phyloP scores from a whole-genome alignment of 2,888 invertebrate species.

The Athalia rosae region DNA sequence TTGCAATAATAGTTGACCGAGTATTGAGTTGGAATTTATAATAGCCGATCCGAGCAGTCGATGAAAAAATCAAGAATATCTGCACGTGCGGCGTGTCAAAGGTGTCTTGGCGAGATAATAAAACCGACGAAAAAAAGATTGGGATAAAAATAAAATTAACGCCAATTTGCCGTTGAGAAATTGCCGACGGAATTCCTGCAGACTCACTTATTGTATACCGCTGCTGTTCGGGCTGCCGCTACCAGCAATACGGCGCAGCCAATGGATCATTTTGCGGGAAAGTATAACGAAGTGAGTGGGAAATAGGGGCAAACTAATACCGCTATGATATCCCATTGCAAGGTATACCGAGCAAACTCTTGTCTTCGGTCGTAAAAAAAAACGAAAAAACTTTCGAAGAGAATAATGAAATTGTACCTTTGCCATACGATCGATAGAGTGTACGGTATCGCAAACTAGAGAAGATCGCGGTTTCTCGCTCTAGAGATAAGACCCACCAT shows the following conservation, averaged over 20 bases:
- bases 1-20: background rate
- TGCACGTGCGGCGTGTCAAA: constrained; percentile 26
- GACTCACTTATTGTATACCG: background rate
- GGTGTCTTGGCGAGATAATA: constrained; percentile 1
- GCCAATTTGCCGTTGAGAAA: constrained; percentile 26
- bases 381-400: background rate
- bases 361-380: constrained; percentile 29
- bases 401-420: constrained; percentile 43
- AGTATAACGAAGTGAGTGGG: constrained; percentile 36
- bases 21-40: background rate
- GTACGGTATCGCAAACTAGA: constrained; percentile 30
- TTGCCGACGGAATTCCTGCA: constrained; percentile 16
- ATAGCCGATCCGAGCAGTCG: background rate
- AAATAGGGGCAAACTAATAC: constrained; percentile 33
- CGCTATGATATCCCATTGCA: constrained; percentile 5
- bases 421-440: constrained; percentile 35
- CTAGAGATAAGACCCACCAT: constrained; percentile 25
- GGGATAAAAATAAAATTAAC: background rate
- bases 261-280: constrained; percentile 11
- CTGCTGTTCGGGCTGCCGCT: background rate
- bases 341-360: background rate
- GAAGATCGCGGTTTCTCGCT: constrained; percentile 20
- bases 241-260: too few relatives aligned
- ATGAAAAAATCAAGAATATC: constrained; percentile 1
- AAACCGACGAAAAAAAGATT: background rate